Evolutionary conservation across 2,113 vertebrate genomes (phyloP), one percentile per base, ranked within the genome.

Genomic region (Rhea pennata): DNA sequence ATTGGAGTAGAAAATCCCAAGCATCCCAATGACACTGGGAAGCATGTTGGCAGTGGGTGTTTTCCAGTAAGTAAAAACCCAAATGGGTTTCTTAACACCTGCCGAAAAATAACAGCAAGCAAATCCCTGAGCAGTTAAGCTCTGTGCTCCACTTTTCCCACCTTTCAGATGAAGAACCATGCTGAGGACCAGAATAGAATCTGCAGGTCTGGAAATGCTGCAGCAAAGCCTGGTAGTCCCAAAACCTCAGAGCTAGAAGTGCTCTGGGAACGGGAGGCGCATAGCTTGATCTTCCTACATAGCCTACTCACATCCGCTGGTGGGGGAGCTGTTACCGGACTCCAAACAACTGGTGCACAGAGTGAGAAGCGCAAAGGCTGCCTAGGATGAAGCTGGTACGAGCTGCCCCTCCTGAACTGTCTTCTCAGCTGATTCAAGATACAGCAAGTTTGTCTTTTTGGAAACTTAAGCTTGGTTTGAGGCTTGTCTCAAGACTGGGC

Each of bases 1-100:
- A 73, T 95, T 80, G 90, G 3, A 94, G 94, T 72, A 93, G 65
- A 95, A 95, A 96, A 88, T 62, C 76, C 40, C 53, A 70, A 91
- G 33, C 74, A 58, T 67, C 36, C 29, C 0, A 0, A 44, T 72
- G 77, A 54, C 81, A 88, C 46, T 87, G 50, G 27, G 26, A 94
- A 81, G 46, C 3, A 33, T 24, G 26, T 27, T 29, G 23, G 51
- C 78, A 70, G 42, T 62, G 53, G 12, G 9, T 9, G 12, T 51
- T 86, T 74, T 93, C 44, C 76, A 80, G 73, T 50, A 64, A 64
- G 26, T 29, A 40, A 36, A 92, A 94, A 54, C 27, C 12, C 62
- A 91, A 20, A 54, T 53, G 19, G 4, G 73, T 88, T 96, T 88
- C 33, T 87, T 75, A 73, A 36, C 54, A 93, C 26, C 64, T 75